A percentile compares a stretch with the other conserved stretches of the same genome.
These are phyloP conservation scores for Salticus scenicus DNA, from an alignment of 2,888 invertebrate genomes.

Conservation along the genomic window DNA sequence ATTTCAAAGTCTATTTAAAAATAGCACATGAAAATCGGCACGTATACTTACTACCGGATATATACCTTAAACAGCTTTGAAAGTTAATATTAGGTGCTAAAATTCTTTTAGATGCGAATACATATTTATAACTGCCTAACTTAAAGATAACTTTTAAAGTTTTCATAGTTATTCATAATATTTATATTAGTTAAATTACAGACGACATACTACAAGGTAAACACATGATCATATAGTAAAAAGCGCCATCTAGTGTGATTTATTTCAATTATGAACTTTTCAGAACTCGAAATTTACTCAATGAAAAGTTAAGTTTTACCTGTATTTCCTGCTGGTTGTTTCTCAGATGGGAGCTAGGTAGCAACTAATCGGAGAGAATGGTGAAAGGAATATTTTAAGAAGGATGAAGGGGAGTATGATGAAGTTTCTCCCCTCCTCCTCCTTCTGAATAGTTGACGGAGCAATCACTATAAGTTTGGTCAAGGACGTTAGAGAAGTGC, in stretches of 20 bases:
- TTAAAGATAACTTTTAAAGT: too few relatives aligned
- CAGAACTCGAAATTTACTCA: neutral
- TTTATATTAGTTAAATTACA: too few relatives aligned
- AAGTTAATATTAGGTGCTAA: too few relatives aligned
- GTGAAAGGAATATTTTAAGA: conserved; percentile 50
- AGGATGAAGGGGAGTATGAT: conserved; percentile 33
- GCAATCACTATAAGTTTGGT: conserved; percentile 60
- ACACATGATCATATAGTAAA: neutral
- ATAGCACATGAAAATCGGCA: too few relatives aligned
- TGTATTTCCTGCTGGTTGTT: conserved; percentile 19
- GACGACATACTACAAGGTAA: too few relatives aligned
- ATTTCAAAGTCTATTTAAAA: too few relatives aligned
- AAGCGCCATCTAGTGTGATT: conserved; percentile 50
- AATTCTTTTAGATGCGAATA: too few relatives aligned
- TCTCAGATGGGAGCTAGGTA: conserved; percentile 47
- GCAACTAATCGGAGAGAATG: conserved; percentile 62
- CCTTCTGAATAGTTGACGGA: conserved; percentile 34
- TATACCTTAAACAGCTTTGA: too few relatives aligned
- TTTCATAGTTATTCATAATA: too few relatives aligned
- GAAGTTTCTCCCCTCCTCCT: conserved; percentile 29
- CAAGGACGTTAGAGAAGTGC: conserved; percentile 53
- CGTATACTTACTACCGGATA: neutral
- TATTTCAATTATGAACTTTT: neutral
- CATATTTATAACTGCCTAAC: conserved; percentile 4
- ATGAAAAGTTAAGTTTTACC: conserved; percentile 30